Base-by-base conservation (phyloP, 2,888 invertebrate species). In the Parasteatoda lunata region DNA sequence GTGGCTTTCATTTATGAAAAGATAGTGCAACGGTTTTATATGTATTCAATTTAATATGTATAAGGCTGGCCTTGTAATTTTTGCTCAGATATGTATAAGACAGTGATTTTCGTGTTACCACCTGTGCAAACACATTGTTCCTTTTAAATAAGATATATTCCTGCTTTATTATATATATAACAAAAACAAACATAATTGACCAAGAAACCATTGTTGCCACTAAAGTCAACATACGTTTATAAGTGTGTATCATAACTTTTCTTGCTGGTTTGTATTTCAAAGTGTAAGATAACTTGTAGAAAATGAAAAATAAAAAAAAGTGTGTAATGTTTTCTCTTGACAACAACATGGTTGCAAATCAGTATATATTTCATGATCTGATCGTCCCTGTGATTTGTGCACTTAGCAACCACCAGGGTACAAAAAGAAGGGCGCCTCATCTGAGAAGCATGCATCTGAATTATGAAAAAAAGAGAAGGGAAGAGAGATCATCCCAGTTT, bases 111-210 rank as follows among this genome's bases (percentile, higher is more conserved):
- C 66, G 77, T 81, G 81, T 87, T 82, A 87, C 80, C 80, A 82
- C 86, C 86, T 72, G 77, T 87, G 86, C 82, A 87, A 87, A 78
- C 77, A 68, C 77, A 86, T 87, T 87, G 86, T 87, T 87, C 86
- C 86, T 86, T 87, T 77, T 11, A 72, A 73, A 77, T 47, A 69
- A 80, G 71, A 77, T 77, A 69, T 87, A 87, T 87, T 87, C 86
- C 86, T 87, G 82, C 86, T 87, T 82, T 82, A 81, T 73, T 81
- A n/a, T 13, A 59, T 13, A 13, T 59, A 59, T n/a, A 11, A 59
- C 5, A 59, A 13, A 59, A 59, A 30, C 30, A 30, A 30, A 30
- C 30, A 30, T 30, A 30, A 30, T 30, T 64, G 75, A 79, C 79
- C 79, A 79, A 59, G 59, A 79, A 79, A 79, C 70, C 77, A 69